Base-by-base conservation (phyloP, 1,140 invertebrate species). In the Parapsyche elsis region DNA sequence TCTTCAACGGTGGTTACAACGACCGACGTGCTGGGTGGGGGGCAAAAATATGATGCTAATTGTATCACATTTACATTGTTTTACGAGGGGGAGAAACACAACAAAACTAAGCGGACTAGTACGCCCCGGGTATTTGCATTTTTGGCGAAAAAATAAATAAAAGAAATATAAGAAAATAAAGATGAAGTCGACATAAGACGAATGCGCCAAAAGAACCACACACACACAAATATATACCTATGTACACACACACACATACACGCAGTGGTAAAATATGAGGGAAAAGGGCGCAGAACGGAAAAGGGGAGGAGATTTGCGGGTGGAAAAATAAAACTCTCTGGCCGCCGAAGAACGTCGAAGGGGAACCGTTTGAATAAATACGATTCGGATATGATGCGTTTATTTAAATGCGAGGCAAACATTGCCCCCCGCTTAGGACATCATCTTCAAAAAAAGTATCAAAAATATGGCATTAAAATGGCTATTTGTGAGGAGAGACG, bases 51-150 rank as follows among this genome's bases (percentile, higher is more conserved):
- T 71, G 67, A 71, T 30, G 44, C 14, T 73, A 73, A 73, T 73
- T 73, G 44, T 73, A 73, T 73, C 16, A 38, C 44, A 73, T 73
- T 73, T 73, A 73, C 30, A 73, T 46, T 16, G 71, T 67, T 67
- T 67, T 12, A 23, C 10, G 44, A 7, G n/a, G 16, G 30, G 44
- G 14, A 23, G 10, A 53, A 53, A 53, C 49, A 53, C 12, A 16
- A 38, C 30, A 38, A 38, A 38, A 38, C 30, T 38, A 38, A 38
- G 30, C 30, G 30, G 30, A 38, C 30, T 38, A 38, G 30, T 38
- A 38, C 30, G 30, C 30, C 30, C 49, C 49, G 49, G 4, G 19
- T 16, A 67, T 67, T 67, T 67, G 21, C 53, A 57, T 57, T 57
- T 67, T 67, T 16, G 61, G 9, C 14, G 19, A 1, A 21, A 26